These are phyloP conservation scores for Bradypus variegatus DNA, from an alignment of 2,797 vertebrate species.

Conservation along the genomic window DNA sequence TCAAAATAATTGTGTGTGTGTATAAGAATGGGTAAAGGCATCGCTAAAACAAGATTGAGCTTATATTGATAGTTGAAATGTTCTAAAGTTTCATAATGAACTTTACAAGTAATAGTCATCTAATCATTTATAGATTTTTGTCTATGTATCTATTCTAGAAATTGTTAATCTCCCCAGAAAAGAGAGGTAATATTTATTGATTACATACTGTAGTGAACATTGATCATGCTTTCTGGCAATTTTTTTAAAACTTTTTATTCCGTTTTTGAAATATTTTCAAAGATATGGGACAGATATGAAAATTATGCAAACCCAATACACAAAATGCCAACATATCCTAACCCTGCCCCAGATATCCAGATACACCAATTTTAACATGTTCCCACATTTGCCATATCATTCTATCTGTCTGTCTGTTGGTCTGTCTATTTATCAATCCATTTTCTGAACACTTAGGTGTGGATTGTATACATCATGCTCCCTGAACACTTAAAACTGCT, in stretches of 20 bases:
- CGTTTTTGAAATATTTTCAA: no score
- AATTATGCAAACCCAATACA: no score
- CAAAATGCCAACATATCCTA: no score
- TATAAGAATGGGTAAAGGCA: neutral
- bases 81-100: neutral
- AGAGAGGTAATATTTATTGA: neutral
- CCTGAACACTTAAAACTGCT: no score
- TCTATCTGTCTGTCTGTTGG: no score
- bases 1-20: neutral
- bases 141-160: neutral
- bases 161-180: neutral
- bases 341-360: no score
- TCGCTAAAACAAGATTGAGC: neutral
- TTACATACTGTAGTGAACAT: neutral
- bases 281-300: no score
- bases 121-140: neutral
- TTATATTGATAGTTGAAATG: neutral
- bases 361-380: no score
- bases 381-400: no score
- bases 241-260: neutral
- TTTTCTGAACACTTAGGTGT: no score
- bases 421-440: no score
- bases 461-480: no score
- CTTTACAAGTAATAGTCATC: neutral
- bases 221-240: neutral